Conservation (phyloP, 2,113 vertebrate genomes). For the Peromyscus californicus region DNA sequence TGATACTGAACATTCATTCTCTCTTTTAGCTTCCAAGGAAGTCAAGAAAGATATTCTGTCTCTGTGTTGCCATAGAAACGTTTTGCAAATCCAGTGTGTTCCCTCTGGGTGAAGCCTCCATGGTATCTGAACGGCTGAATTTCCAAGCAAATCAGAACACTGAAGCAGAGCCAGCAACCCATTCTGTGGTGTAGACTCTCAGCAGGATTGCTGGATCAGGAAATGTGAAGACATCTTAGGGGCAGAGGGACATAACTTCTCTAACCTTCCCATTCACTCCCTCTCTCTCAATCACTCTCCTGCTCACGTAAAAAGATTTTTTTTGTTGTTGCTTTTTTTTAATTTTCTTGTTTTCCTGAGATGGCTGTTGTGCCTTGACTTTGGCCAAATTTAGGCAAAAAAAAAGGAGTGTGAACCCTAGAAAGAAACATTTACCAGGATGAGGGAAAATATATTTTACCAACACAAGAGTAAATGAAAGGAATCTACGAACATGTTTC, state of each 20-base stretch:
- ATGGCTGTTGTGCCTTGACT: not conserved
- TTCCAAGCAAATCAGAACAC: not conserved
- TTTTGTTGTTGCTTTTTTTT: not conserved
- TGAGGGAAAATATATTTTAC: not conserved
- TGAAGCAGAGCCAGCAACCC: not conserved
- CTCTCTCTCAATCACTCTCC: not conserved
- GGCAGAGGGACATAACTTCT: not conserved
- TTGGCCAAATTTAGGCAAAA: not conserved
- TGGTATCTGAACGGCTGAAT: not conserved
- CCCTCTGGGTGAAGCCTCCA: not conserved
- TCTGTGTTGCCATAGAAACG: slow-evolving; percentile 6
- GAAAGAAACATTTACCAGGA: not conserved
- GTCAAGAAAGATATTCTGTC: slow-evolving; percentile 5
- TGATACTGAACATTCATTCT: not conserved
- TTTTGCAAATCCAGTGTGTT: not conserved
- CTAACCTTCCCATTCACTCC: not conserved
- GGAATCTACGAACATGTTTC: not conserved
- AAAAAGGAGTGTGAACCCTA: not conserved
- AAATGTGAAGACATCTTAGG: not conserved
- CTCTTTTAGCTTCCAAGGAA: not conserved
- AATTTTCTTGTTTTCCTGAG: not conserved
- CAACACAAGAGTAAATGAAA: not conserved
- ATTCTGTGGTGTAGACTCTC: not conserved
- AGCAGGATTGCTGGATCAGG: not conserved
- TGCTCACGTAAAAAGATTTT: not conserved